Base-by-base conservation (phyloP, 2,797 vertebrate genomes). In the Echiichthys vipera region DNA sequence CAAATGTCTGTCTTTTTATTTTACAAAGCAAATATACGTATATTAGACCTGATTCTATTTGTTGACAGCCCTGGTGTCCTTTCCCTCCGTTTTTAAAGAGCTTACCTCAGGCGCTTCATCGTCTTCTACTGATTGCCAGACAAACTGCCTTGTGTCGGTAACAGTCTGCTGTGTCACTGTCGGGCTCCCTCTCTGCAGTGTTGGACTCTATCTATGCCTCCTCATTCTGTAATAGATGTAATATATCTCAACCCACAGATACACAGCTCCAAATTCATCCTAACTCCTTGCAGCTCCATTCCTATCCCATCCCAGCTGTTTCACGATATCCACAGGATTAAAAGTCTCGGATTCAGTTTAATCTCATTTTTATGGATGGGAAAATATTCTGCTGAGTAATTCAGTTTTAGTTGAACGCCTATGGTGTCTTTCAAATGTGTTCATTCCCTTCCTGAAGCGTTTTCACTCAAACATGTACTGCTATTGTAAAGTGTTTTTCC, bases 251-350 rank as follows among this genome's bases (percentile, higher is more conserved):
- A 59, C 36, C 58, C 29, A 61, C 40, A 9, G 14, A 29, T 6
- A 61, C 70, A 46, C 45, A 65, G 17, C 49, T 46, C 65, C 53
- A 54, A 54, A 68, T 81, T 37, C 64, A 66, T 80, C 66, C 67
- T 12, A 8, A 20, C 25, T 73, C 22, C 30, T 37, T 3, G 30
- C 43, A 30, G 46, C 76, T 69, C 36, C 42, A 20, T 53, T 79
- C 55, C 62, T 42, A 65, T 72, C 77, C 70, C 25, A 15, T 57
- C 40, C 49, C 63, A 83, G 67, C 74, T 82, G 82, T 83, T 25
- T n/a, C 54, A 63, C 40, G 27, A 20, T 51, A 69, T 74, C 64
- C 40, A 34, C 43, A 24, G 68, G 61, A 71, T 81, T 73, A 69
- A 68, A 71, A 50, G 17, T 32, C 36, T 79, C 75, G 55, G 69